phyloP scores from a whole-genome alignment of 2,797 vertebrate genomes.

The Pseudomugil tenellus region DNA sequence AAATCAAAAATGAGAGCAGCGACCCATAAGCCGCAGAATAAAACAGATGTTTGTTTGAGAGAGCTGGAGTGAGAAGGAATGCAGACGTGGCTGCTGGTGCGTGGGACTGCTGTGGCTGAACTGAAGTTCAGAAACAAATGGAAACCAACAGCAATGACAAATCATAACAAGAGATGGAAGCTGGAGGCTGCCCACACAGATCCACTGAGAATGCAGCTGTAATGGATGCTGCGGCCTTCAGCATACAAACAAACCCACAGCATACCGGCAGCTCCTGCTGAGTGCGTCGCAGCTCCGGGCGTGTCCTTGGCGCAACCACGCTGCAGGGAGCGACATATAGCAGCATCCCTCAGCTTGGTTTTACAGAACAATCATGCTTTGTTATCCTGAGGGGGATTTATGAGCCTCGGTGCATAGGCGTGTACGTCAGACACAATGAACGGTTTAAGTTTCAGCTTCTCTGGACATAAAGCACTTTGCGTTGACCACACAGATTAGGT shows the following conservation, averaged over 20 bases:
- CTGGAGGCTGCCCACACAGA: constrained; percentile 47
- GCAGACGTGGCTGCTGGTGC: constrained; percentile 32
- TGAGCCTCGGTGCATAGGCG: constrained; percentile 21
- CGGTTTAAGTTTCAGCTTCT: constrained; percentile 22
- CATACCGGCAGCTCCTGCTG: constrained; percentile 17
- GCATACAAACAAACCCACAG: constrained; percentile 11
- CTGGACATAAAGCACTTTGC: constrained; percentile 33
- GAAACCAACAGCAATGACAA: constrained; percentile 29
- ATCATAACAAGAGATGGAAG: constrained; percentile 7
- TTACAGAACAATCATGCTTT: constrained; percentile 46
- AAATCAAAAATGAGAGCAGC: neutral
- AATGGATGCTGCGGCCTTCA: constrained; percentile 44
- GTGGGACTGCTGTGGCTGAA: constrained; percentile 4
- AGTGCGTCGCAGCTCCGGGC: constrained; percentile 11
- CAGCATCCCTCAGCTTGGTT: constrained; percentile 18
- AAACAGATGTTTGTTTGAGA: constrained; percentile 40
- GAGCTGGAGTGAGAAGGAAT: constrained; percentile 5
- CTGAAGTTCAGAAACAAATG: constrained; percentile 29
- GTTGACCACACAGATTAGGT: constrained; percentile 23
- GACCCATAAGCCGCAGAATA: constrained; percentile 30
- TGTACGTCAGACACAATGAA: constrained; percentile 19
- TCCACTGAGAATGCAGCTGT: constrained; percentile 23
- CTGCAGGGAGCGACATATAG: constrained; percentile 25
- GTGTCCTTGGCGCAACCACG: constrained; percentile 9
- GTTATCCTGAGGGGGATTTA: constrained; percentile 53